Conservation (phyloP, 37 sponge, comb jelly and placozoan genomes). For the Amphimedon queenslandica region DNA sequence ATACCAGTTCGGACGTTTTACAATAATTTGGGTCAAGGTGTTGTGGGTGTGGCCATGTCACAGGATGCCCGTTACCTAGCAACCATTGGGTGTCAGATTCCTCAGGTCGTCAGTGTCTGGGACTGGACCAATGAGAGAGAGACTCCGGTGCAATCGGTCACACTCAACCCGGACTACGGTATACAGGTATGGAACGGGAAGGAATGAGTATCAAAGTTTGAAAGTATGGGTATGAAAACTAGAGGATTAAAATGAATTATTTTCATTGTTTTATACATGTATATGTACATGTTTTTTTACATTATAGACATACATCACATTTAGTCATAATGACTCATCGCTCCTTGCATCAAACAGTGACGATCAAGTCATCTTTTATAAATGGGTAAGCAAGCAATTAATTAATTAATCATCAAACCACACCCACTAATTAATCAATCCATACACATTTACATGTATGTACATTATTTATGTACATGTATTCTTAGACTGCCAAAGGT, state of each 20-base stretch:
- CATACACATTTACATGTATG: not conserved
- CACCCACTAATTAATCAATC: too few species aligned
- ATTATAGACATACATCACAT: slow-evolving; percentile 54
- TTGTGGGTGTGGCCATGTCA: slow-evolving; percentile 60
- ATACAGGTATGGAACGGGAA: slow-evolving; percentile 24
- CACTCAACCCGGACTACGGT: slow-evolving; percentile 30
- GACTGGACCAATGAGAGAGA: slow-evolving; percentile 83
- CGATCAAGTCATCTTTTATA: slow-evolving; percentile 83
- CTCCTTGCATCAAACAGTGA: slow-evolving; percentile 75
- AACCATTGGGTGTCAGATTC: slow-evolving; percentile 42
- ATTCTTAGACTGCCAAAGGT: not conserved
- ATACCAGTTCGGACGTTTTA: slow-evolving; percentile 83
- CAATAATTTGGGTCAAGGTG: slow-evolving; percentile 60
- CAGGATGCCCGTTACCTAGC: slow-evolving; percentile 74
- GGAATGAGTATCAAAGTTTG: too few species aligned
- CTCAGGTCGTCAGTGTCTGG: slow-evolving; percentile 79
- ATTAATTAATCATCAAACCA: not conserved
- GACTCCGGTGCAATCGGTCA: slow-evolving; percentile 36
- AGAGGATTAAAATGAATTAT: not conserved
- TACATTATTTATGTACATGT: slow-evolving; percentile 7
- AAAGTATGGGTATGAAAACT: too few species aligned
- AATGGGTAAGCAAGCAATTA: slow-evolving; percentile 55
- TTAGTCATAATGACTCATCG: slow-evolving; percentile 52
- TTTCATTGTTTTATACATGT: not conserved
- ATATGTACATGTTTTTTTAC: not conserved